Conservation (phyloP, 30 jellyfish, hydroid and myxozoan genomes). For the Hydractinia echinata region DNA sequence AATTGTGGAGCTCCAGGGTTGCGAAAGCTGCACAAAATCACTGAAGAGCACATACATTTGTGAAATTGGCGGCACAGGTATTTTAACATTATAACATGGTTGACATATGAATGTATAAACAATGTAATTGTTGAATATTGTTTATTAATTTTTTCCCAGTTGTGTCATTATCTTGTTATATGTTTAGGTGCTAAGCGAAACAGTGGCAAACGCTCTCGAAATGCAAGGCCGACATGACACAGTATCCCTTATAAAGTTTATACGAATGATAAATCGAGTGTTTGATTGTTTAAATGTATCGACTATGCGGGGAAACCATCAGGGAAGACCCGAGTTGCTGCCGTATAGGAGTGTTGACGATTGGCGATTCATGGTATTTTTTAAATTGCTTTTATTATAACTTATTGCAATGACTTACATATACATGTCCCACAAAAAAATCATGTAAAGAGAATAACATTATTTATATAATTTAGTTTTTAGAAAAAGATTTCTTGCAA, state of each 20-base stretch:
- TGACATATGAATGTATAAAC: not conserved
- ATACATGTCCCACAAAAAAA: not conserved
- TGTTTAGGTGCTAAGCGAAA: conserved; percentile 1
- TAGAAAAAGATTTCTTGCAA: not conserved
- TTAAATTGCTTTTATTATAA: not conserved
- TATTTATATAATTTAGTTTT: not conserved
- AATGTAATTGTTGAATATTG: not conserved
- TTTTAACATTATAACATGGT: too few species aligned
- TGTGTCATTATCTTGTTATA: not conserved
- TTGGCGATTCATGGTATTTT: too few species aligned
- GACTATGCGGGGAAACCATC: not conserved
- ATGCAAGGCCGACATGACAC: not conserved
- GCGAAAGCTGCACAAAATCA: not conserved
- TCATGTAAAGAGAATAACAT: not conserved
- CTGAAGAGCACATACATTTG: conserved; percentile 5
- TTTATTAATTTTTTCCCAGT: not conserved
- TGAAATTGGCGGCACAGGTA: conserved; percentile 25
- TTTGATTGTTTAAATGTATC: conserved; percentile 17
- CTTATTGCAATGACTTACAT: not conserved
- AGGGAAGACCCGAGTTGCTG: not conserved
- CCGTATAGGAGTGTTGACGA: not conserved
- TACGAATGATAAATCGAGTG: conserved; percentile 5
- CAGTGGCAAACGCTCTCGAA: not conserved
- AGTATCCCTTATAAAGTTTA: not conserved
- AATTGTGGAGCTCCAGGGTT: not conserved